Evolutionary conservation across 1,140 invertebrate genomes (phyloP).

Genomic region (Drosophila miranda): DNA sequence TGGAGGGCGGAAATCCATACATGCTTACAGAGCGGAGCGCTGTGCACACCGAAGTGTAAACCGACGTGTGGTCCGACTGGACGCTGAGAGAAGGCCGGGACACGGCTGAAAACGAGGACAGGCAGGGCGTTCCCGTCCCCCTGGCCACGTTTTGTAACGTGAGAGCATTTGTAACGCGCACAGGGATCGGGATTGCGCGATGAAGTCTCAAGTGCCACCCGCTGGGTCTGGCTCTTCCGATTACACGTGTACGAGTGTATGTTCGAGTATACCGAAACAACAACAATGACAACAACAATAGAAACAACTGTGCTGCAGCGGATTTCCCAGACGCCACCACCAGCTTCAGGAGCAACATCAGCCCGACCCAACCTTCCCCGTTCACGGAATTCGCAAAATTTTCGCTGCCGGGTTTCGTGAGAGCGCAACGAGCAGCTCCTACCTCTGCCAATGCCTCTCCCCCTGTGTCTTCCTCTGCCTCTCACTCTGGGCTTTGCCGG

Average conservation of each 20-base stretch:
- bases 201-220: slow-evolving; percentile 64
- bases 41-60: slow-evolving; percentile 62
- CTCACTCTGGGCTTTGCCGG: not conserved
- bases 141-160: slow-evolving; percentile 68
- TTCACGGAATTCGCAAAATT: slow-evolving; percentile 30
- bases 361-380: slow-evolving; percentile 9
- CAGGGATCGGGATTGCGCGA: slow-evolving; percentile 50
- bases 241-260: slow-evolving; percentile 54
- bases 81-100: slow-evolving; percentile 10
- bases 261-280: slow-evolving; percentile 23
- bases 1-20: slow-evolving; percentile 48
- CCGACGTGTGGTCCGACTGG: slow-evolving; percentile 58
- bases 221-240: slow-evolving; percentile 70
- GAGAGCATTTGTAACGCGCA: slow-evolving; percentile 66
- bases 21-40: slow-evolving; percentile 7
- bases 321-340: slow-evolving; percentile 67
- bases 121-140: not conserved
- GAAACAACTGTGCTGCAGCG: slow-evolving; percentile 28
- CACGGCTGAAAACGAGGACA: not conserved
- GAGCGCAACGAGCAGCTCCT: slow-evolving; percentile 28
- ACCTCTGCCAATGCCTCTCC: not conserved
- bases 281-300: slow-evolving; percentile 26
- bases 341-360: slow-evolving; percentile 10
- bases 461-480: not conserved
- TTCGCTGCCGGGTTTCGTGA: slow-evolving; percentile 55